Conservation (phyloP, 2,888 invertebrate genomes). For the Adelphocoris suturalis region DNA sequence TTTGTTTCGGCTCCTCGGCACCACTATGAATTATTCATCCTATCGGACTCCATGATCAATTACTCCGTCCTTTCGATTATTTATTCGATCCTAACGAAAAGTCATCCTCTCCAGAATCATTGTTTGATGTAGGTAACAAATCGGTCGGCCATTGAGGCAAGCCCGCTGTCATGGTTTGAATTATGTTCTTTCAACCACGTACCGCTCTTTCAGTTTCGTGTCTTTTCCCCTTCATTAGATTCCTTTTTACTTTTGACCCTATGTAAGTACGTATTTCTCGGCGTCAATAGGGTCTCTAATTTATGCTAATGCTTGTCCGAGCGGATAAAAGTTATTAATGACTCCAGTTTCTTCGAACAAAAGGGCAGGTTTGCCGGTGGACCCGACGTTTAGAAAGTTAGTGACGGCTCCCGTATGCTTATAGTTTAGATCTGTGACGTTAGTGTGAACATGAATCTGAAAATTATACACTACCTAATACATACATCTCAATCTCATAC, state of each 20-base stretch:
- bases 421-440: no score
- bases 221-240: not conserved
- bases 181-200: slow-evolving; percentile 16
- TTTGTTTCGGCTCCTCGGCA: not conserved
- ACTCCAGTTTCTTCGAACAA: slow-evolving; percentile 3
- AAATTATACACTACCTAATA: no score
- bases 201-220: not conserved
- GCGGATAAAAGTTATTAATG: not conserved
- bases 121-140: slow-evolving; percentile 3
- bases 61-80: not conserved
- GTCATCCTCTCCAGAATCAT: not conserved
- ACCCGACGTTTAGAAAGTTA: no score
- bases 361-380: not conserved
- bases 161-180: slow-evolving; percentile 16
- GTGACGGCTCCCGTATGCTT: no score
- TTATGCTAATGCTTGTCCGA: slow-evolving; percentile 13
- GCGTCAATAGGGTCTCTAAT: not conserved
- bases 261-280: not conserved
- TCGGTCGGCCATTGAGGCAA: not conserved
- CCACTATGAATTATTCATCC: not conserved
- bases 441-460: no score
- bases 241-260: not conserved
- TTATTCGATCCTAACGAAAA: slow-evolving; percentile 18
- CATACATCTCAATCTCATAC: no score
- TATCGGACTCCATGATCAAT: slow-evolving; percentile 19